Conservation (phyloP, 2,113 vertebrate genomes). For the Larimichthys polyactis region DNA sequence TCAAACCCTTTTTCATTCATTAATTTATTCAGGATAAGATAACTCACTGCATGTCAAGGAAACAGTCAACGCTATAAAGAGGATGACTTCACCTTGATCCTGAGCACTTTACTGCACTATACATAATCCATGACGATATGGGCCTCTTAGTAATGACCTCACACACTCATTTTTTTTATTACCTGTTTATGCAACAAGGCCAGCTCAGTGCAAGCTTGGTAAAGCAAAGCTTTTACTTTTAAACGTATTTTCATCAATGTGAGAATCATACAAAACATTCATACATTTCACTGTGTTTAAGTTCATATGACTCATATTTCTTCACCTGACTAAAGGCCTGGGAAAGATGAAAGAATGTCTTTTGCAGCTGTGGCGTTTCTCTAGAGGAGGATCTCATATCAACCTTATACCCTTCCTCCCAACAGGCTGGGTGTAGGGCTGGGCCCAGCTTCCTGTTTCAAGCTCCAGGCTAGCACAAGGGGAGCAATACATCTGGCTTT, state of each 20-base stretch:
- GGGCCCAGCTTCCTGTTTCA: slow-evolving; percentile 61
- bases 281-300: slow-evolving; percentile 4
- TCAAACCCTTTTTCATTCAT: background rate
- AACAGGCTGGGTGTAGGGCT: slow-evolving; percentile 39
- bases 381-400: slow-evolving; percentile 28
- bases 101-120: background rate
- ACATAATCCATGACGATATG: slow-evolving; percentile 10
- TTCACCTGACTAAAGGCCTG: background rate
- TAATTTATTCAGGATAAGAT: background rate
- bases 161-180: slow-evolving; percentile 11
- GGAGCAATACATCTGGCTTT: slow-evolving; percentile 54
- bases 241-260: slow-evolving; percentile 1
- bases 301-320: slow-evolving; percentile 30
- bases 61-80: background rate
- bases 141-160: slow-evolving; percentile 16
- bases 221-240: slow-evolving; percentile 17
- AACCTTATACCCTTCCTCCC: slow-evolving; percentile 28
- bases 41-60: background rate
- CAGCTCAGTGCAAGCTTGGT: background rate
- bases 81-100: slow-evolving; percentile 20
- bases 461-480: background rate
- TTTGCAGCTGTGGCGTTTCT: slow-evolving; percentile 35
- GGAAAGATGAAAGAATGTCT: slow-evolving; percentile 33
- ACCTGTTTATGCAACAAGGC: slow-evolving; percentile 9
- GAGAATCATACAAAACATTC: background rate